Percentiles rank a stretch among this genome's conserved stretches.
Evolutionary conservation across 1,140 invertebrate genomes (phyloP).

Genomic region (Halictus rubicundus): DNA sequence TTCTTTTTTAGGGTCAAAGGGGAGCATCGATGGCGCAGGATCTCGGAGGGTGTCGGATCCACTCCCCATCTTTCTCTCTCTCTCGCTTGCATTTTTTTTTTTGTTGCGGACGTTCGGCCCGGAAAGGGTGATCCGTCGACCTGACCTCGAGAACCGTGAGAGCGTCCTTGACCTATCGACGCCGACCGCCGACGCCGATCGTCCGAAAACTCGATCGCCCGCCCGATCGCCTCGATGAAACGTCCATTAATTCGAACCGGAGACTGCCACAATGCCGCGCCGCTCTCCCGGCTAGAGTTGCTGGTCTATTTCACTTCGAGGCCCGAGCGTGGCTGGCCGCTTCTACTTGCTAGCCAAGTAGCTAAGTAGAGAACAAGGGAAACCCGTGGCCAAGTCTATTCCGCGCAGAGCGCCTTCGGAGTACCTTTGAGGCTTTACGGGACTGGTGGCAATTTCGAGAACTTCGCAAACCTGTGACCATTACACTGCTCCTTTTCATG

Average conservation of each 20-base stretch:
- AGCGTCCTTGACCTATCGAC: constrained; percentile 80
- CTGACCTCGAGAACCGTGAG: constrained; percentile 77
- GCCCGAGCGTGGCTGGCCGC: too few species aligned
- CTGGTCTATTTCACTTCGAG: too few species aligned
- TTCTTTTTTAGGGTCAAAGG: constrained; percentile 53
- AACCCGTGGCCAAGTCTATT: too few species aligned
- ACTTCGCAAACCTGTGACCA: too few species aligned
- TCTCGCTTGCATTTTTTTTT: constrained; percentile 30
- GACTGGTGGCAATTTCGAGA: too few species aligned
- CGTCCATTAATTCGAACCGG: not conserved
- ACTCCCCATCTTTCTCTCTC: constrained; percentile 19
- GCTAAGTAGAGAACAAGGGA: too few species aligned
- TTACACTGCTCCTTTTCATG: too few species aligned
- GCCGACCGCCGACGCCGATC: constrained; percentile 66
- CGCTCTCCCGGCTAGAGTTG: too few species aligned
- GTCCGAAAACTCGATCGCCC: constrained; percentile 52
- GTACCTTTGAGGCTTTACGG: too few species aligned
- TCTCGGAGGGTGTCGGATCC: constrained; percentile 39
- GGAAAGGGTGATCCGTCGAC: constrained; percentile 80
- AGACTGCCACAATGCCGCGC: too few species aligned
- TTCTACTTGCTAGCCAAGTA: too few species aligned
- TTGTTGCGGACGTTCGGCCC: constrained; percentile 59
- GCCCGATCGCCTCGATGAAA: not conserved
- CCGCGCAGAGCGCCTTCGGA: too few species aligned
- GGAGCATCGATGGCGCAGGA: constrained; percentile 29